phyloP scores from a whole-genome alignment of 2,113 vertebrate species.

The Phocoena phocoena region DNA sequence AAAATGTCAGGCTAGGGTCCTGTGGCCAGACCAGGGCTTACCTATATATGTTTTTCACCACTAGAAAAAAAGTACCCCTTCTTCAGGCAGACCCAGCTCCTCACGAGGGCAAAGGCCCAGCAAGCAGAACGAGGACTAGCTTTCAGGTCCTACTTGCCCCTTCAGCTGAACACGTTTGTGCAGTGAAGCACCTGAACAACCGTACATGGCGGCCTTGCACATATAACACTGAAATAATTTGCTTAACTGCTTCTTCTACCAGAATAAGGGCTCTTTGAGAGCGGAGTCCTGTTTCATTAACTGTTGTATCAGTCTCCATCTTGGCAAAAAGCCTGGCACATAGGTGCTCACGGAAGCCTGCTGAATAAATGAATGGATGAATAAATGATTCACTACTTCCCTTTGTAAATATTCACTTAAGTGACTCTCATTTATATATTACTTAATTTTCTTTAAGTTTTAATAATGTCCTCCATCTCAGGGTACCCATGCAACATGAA shows the following conservation, averaged over 20 bases:
- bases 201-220: not conserved
- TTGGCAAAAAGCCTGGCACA: not conserved
- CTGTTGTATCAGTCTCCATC: not conserved
- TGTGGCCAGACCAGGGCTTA: not conserved
- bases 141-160: not conserved
- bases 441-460: not conserved
- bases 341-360: not conserved
- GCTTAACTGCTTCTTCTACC: not conserved
- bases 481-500: no score
- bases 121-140: not conserved
- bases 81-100: no score
- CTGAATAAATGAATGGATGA: not conserved
- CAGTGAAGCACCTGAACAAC: not conserved
- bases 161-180: not conserved
- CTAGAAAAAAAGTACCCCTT: not conserved
- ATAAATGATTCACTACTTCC: not conserved
- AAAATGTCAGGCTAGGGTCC: not conserved
- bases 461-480: not conserved
- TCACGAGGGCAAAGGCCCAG: not conserved
- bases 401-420: not conserved
- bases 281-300: not conserved
- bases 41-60: not conserved
- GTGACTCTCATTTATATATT: accelerated
- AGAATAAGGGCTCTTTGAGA: not conserved
- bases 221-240: not conserved